Conservation (phyloP, 2,113 vertebrate genomes). For the Thymallus thymallus region DNA sequence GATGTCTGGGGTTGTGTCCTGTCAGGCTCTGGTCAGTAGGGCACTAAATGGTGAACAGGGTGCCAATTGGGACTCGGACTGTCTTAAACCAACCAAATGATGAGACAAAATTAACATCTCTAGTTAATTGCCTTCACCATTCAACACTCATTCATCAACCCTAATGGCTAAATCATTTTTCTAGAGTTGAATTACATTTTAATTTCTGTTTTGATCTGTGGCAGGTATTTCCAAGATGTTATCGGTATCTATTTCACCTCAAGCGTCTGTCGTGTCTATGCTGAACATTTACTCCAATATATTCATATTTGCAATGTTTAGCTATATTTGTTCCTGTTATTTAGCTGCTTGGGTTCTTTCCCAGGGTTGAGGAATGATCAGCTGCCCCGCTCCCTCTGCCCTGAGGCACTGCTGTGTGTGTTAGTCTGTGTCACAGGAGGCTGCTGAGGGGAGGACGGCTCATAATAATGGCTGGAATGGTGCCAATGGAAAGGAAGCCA, state of each 20-base stretch:
- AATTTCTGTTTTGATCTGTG: slow-evolving; percentile 57
- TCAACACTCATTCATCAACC: slow-evolving; percentile 63
- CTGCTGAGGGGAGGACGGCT: too few species aligned
- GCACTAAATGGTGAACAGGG: too few species aligned
- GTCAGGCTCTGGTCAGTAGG: too few species aligned
- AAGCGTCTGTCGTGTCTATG: too few species aligned
- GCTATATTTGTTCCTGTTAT: slow-evolving; percentile 6
- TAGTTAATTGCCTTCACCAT: slow-evolving; percentile 67
- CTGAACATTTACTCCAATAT: too few species aligned
- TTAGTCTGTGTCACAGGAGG: slow-evolving; percentile 14
- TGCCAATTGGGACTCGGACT: slow-evolving; percentile 3
- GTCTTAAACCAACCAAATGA: slow-evolving; percentile 55
- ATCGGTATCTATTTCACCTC: too few species aligned
- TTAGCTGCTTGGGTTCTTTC: slow-evolving; percentile 11
- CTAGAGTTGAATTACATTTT: slow-evolving; percentile 64
- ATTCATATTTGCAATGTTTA: not conserved
- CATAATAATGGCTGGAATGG: too few species aligned
- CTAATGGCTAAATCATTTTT: slow-evolving; percentile 65
- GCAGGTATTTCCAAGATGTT: too few species aligned
- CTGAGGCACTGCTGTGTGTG: slow-evolving; percentile 34
- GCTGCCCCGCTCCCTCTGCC: slow-evolving; percentile 45
- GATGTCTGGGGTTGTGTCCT: too few species aligned
- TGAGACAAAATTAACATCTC: slow-evolving; percentile 65
- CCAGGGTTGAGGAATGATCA: too few species aligned
- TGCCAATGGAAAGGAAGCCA: too few species aligned